Conservation (phyloP, 2,888 invertebrate genomes). For the Coelopa pilipes region DNA sequence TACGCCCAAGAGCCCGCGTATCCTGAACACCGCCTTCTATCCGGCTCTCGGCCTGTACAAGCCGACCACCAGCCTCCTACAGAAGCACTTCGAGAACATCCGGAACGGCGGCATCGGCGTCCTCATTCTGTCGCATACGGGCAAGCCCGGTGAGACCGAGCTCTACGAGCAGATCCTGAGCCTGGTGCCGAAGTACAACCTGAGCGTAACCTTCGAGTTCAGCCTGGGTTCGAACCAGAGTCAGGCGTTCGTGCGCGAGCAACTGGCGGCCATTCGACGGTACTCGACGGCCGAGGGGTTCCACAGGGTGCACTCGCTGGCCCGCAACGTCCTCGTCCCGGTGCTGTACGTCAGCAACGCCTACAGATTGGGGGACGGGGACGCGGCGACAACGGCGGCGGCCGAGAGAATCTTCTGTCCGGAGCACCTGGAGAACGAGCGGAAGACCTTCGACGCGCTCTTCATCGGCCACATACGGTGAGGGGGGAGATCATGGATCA, state of each 20-base stretch:
- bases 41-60: slow-evolving; percentile 63
- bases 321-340: slow-evolving; percentile 66
- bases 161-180: slow-evolving; percentile 66
- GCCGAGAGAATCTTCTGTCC: slow-evolving; percentile 55
- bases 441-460: slow-evolving; percentile 70
- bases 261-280: slow-evolving; percentile 59
- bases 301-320: slow-evolving; percentile 61
- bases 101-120: slow-evolving; percentile 72
- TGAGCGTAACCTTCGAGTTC: slow-evolving; percentile 72
- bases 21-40: slow-evolving; percentile 64
- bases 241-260: slow-evolving; percentile 67
- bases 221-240: slow-evolving; percentile 71
- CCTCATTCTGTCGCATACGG: slow-evolving; percentile 70
- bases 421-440: slow-evolving; percentile 62
- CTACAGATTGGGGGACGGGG: slow-evolving; percentile 68
- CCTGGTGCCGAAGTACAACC: slow-evolving; percentile 67
- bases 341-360: slow-evolving; percentile 76
- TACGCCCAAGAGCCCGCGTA: slow-evolving; percentile 42
- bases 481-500: slow-evolving; percentile 23
- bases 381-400: too few relatives aligned
- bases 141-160: slow-evolving; percentile 55
- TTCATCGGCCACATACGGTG: slow-evolving; percentile 70
- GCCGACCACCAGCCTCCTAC: slow-evolving; percentile 65
- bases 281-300: slow-evolving; percentile 56
- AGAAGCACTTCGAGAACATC: slow-evolving; percentile 73